Evolutionary conservation across 1,140 invertebrate species (phyloP).

Genomic region (Penaeus japonicus): DNA sequence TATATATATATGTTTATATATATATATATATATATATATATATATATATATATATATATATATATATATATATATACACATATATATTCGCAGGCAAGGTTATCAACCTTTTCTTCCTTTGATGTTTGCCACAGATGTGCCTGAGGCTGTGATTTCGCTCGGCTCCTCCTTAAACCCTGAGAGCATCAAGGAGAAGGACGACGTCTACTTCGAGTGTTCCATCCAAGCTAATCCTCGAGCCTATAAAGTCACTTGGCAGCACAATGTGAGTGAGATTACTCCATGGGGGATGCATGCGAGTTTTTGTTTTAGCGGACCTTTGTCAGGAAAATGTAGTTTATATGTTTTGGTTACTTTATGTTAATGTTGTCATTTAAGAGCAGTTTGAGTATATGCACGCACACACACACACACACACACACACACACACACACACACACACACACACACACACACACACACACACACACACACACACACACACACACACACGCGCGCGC

Average conservation of each 20-base stretch:
- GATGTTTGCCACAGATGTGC: slow-evolving; percentile 4
- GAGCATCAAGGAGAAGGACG: slow-evolving; percentile 83
- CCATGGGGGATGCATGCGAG: too few relatives aligned
- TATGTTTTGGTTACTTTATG: too few relatives aligned
- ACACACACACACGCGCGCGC: too few relatives aligned
- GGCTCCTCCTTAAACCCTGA: slow-evolving; percentile 65
- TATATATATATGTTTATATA: neutral
- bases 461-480: too few relatives aligned
- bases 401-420: too few relatives aligned
- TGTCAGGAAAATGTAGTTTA: too few relatives aligned
- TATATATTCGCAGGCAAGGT: too few relatives aligned
- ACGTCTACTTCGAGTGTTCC: slow-evolving; percentile 71
- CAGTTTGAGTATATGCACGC: too few relatives aligned
- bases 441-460: too few relatives aligned
- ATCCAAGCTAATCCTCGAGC: slow-evolving; percentile 84
- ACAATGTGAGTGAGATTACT: slow-evolving; percentile 78
- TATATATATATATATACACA: too few relatives aligned
- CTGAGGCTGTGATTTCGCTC: slow-evolving; percentile 61
- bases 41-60: neutral
- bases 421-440: too few relatives aligned
- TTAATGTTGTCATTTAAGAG: too few relatives aligned
- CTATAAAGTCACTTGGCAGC: slow-evolving; percentile 90
- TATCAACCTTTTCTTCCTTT: neutral
- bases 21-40: neutral
- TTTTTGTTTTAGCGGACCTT: neutral